Percentiles rank a stretch among this genome's conserved stretches.
phyloP scores from a whole-genome alignment of 2,888 invertebrate genomes.

The Callinectes sapidus region DNA sequence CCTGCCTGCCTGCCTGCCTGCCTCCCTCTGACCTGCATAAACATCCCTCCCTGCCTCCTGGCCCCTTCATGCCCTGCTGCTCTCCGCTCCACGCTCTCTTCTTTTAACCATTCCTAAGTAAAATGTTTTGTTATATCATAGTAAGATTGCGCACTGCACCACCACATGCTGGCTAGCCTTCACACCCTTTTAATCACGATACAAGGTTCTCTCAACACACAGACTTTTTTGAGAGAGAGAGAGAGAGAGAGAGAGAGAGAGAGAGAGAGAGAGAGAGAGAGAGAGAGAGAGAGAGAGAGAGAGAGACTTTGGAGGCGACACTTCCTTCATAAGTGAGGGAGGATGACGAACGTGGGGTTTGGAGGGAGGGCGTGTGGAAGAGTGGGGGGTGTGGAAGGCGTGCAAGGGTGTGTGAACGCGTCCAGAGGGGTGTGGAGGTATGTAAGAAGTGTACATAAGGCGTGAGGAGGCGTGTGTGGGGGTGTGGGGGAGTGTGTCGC shows the following conservation, averaged over 20 bases:
- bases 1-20: constrained; percentile 24
- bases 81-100: not conserved
- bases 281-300: constrained; percentile 21
- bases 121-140: constrained; percentile 4
- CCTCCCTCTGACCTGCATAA: constrained; percentile 38
- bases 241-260: constrained; percentile 6
- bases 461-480: not conserved
- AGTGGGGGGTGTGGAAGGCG: not conserved
- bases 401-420: not conserved
- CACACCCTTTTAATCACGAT: constrained; percentile 19
- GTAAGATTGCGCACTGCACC: constrained; percentile 33
- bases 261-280: not conserved
- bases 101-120: constrained; percentile 19
- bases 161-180: not conserved
- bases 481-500: constrained; percentile 26
- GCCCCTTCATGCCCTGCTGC: not conserved
- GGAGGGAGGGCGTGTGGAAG: not conserved
- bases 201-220: not conserved
- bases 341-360: not conserved
- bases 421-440: not conserved
- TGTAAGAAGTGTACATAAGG: not conserved
- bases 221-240: not conserved
- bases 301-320: not conserved
- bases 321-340: not conserved
- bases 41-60: constrained; percentile 20